Conservation (phyloP, 2,113 vertebrate genomes). For the Brachypodius melanocephalos region DNA sequence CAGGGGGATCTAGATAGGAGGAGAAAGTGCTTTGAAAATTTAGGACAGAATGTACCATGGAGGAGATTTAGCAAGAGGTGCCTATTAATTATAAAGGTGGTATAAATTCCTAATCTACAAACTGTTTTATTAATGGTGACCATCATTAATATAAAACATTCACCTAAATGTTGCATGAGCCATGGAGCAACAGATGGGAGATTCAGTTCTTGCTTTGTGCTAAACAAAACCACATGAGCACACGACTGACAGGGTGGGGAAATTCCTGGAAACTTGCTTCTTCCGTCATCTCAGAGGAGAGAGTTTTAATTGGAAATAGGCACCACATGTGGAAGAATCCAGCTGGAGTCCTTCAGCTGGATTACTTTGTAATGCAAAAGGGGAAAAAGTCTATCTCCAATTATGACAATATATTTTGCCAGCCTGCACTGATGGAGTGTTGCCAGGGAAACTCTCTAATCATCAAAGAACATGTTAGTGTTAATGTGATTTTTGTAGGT, state of each 20-base stretch:
- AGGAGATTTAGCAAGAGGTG: neutral
- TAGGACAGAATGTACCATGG: neutral
- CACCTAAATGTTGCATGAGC: neutral
- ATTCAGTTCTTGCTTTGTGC: neutral
- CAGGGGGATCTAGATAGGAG: neutral
- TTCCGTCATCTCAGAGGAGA: neutral
- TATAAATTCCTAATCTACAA: neutral
- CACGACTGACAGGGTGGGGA: neutral
- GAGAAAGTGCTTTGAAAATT: neutral
- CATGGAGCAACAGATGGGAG: neutral
- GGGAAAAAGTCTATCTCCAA: neutral
- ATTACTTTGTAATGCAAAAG: neutral
- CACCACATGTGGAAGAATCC: neutral
- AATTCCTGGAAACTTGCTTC: neutral
- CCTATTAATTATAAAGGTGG: neutral
- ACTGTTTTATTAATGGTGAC: neutral
- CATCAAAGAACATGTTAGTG: neutral
- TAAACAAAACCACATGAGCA: neutral
- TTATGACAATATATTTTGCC: neutral
- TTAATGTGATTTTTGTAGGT: neutral
- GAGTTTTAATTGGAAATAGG: neutral
- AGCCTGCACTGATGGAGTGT: neutral
- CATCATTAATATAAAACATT: neutral
- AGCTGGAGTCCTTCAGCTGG: neutral
- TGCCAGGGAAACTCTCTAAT: conserved; percentile 46